phyloP scores from a whole-genome alignment of 2,113 vertebrate genomes.

The Peromyscus leucopus region DNA sequence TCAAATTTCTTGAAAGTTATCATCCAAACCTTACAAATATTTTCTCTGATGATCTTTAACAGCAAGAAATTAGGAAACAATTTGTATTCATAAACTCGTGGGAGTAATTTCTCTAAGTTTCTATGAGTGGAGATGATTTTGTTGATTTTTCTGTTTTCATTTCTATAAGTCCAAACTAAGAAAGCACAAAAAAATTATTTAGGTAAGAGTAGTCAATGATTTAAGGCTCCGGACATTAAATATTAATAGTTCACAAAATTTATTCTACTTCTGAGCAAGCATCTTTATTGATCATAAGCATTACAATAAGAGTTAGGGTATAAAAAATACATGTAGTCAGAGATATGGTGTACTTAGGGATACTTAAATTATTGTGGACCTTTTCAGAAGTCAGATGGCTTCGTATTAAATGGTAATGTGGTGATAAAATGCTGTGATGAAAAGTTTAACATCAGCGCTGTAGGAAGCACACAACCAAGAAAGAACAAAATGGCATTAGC shows the following conservation, averaged over 20 bases:
- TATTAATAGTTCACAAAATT: conserved; percentile 83
- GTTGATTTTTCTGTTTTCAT: conserved; percentile 48
- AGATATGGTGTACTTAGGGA: conserved; percentile 69
- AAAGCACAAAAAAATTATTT: conserved; percentile 65
- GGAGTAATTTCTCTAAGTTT: conserved; percentile 45
- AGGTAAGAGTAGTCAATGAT: conserved; percentile 70
- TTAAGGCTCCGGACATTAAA: conserved; percentile 79
- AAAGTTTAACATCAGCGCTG: conserved; percentile 21
- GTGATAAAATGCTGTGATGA: conserved; percentile 68
- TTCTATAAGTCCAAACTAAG: conserved; percentile 56
- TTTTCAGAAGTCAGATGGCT: conserved; percentile 71
- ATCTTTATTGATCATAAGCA: conserved; percentile 83
- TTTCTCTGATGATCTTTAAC: neutral
- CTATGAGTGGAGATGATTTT: conserved; percentile 37
- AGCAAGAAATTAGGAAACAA: neutral
- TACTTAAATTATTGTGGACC: conserved; percentile 75
- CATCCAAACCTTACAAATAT: neutral
- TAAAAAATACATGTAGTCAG: conserved; percentile 81
- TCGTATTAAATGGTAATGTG: conserved; percentile 73
- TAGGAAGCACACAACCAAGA: conserved; percentile 47
- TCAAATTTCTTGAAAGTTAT: neutral
- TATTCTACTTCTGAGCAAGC: conserved; percentile 74
- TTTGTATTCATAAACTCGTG: neutral
- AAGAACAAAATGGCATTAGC: conserved; percentile 33
- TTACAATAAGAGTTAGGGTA: conserved; percentile 78